Base-by-base conservation (phyloP, 2,797 vertebrate genomes). In the Manis crassicaudata region DNA sequence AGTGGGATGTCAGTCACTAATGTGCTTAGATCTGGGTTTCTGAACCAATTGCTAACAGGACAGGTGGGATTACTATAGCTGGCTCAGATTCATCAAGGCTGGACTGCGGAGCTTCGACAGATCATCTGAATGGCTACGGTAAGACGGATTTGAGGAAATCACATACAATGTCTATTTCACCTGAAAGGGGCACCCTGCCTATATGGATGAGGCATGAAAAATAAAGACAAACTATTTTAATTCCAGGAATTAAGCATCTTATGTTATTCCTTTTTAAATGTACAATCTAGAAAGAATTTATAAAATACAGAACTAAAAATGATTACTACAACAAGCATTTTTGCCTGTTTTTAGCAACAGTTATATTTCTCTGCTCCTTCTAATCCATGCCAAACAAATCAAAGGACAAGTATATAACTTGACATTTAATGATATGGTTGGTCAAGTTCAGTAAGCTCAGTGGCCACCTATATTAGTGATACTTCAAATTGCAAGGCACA, bases 341-440 rank as follows among this genome's bases (percentile, higher is more conserved):
- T 58, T 79, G 3, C 21, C 37, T 93, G 5, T 81, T 88, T 87
- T 29, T 85, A 90, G 68, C 25, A 75, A 89, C 96, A 88, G 43
- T 60, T 5, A 40, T 37, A 81, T 70, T 67, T 93, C 52, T 87
- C 40, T 93, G 40, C 21, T 70, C n/a, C 73, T 80, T 87, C 37
- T 67, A 88, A 60, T 60, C 32, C 7, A 18, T 94, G 54, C 90
- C 92, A 86, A 95, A 95, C 25, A 92, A 93, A 85, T 96, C 81
- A 90, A 95, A 90, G n/a, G 6, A 60, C 8, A 73, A 7, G 11
- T 40, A 58, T 6, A 76, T 90, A 93, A 85, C 27, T 50, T 88
- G 76, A 79, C 50, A 94, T 79, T 89, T 87, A 94, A 95, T 96
- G 62, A 93, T 63, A 90, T 70, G 35, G 77, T 80, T 96, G 81